Evolutionary conservation across 2,888 invertebrate species (phyloP).

Genomic region (Pyrocoelia pectoralis): DNA sequence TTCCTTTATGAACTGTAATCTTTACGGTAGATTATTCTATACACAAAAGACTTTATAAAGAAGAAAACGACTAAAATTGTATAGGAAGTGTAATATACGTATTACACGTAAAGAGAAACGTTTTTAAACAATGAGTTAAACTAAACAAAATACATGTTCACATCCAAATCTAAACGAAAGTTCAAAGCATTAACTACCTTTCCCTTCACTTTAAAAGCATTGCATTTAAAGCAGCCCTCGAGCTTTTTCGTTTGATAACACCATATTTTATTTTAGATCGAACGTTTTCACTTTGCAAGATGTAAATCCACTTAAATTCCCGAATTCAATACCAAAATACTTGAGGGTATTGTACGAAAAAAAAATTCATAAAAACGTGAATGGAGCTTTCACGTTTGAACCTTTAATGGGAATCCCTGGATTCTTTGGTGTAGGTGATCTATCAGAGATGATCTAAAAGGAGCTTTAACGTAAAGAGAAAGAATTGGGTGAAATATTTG

Average conservation of each 20-base stretch:
- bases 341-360: background rate
- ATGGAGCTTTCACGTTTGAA: slow-evolving; percentile 9
- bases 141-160: too few relatives aligned
- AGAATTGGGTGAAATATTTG: slow-evolving; percentile 7
- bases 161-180: too few relatives aligned
- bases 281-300: slow-evolving; percentile 8
- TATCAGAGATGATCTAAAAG: background rate
- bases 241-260: slow-evolving; percentile 7
- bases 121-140: too few relatives aligned
- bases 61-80: too few relatives aligned
- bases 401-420: background rate
- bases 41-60: too few relatives aligned
- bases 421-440: background rate
- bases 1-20: too few relatives aligned
- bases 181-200: too few relatives aligned
- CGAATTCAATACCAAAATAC: slow-evolving; percentile 7
- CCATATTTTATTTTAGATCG: slow-evolving; percentile 13
- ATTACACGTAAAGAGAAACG: too few relatives aligned
- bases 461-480: background rate
- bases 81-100: too few relatives aligned
- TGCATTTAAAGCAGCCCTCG: background rate
- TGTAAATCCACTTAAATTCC: slow-evolving; percentile 18
- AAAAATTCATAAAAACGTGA: slow-evolving; percentile 9
- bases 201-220: background rate
- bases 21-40: too few relatives aligned